phyloP scores from a whole-genome alignment of 2,113 vertebrate species.

The Deroptyus accipitrinus region DNA sequence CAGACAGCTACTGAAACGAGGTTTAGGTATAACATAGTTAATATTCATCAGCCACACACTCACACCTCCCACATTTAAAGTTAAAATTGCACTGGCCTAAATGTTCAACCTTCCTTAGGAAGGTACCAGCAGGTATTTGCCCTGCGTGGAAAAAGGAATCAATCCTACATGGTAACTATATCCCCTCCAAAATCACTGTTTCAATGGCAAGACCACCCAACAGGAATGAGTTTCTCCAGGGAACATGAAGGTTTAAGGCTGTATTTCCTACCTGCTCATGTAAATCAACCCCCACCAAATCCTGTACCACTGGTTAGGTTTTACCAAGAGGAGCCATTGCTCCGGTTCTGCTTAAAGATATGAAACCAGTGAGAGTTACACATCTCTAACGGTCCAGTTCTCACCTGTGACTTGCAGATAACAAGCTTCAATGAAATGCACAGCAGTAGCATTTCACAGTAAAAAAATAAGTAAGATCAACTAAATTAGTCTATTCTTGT shows the following conservation, averaged over 20 bases:
- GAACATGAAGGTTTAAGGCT: background rate
- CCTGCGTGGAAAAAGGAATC: background rate
- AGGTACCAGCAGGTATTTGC: background rate
- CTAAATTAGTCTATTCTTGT: background rate
- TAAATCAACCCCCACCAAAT: background rate
- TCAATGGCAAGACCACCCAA: background rate
- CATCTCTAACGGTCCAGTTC: background rate
- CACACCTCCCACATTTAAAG: background rate
- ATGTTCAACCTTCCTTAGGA: background rate
- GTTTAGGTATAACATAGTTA: background rate
- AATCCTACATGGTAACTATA: accelerated
- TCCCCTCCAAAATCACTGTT: background rate
- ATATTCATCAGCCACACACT: background rate
- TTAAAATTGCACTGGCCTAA: background rate
- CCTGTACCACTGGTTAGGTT: background rate
- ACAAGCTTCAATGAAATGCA: background rate
- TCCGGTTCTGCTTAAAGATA: background rate
- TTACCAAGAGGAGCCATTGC: background rate
- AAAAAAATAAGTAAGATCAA: background rate
- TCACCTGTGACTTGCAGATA: background rate
- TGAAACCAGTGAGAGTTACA: background rate
- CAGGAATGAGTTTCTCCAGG: background rate
- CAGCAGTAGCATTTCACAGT: background rate
- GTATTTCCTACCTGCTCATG: background rate
- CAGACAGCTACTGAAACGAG: background rate